Base-by-base conservation (phyloP, 2,888 invertebrate genomes). In the Amiota mariae region DNA sequence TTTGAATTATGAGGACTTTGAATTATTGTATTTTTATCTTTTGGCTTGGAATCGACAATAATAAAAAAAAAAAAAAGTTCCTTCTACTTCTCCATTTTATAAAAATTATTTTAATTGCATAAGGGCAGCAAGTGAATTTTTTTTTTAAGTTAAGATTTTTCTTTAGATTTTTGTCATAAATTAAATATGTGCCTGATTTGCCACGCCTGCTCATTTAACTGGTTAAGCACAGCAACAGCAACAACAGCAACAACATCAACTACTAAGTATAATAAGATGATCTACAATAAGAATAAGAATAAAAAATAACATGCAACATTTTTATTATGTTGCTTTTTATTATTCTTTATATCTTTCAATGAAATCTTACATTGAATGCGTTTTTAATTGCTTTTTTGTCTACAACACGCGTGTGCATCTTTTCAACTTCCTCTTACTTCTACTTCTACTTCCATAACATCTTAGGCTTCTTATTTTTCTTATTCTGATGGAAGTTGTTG, bases 121-220 rank as follows among this genome's bases (percentile, higher is more conserved):
- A 80, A 15, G 18, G 6, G 36, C 36, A 36, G 36, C 66, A 49
- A 66, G 66, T 66, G 54, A 68, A 54, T 68, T 20, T 36, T 36
- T 36, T 36, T 36, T 36, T 36, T 6, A 36, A 36, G 0, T 2
- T 6, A 36, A 36, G 36, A 68, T 68, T 48, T 54, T 48, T 18
- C 15, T 66, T 48, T 48, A 15, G 11, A 15, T n/a, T 66, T 66
- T 68, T 54, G n/a, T 46, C 67, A 68, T 68, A 68, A 68, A 54
- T 68, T 68, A 20, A 24, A 54, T 54, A 20, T 48, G 78, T 75
- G 76, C 76, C 78, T 76, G 85, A 83, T 85, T 80, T 74, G 84
- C 76, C 83, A 85, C 84, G 85, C 84, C 84, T 81, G 80, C 81
- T 85, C 85, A 80, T 73, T 84, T 83, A 79, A 76, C 61, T 76